Base-by-base conservation (phyloP, 1,140 invertebrate species). In the Zaprionus lachaisei region DNA sequence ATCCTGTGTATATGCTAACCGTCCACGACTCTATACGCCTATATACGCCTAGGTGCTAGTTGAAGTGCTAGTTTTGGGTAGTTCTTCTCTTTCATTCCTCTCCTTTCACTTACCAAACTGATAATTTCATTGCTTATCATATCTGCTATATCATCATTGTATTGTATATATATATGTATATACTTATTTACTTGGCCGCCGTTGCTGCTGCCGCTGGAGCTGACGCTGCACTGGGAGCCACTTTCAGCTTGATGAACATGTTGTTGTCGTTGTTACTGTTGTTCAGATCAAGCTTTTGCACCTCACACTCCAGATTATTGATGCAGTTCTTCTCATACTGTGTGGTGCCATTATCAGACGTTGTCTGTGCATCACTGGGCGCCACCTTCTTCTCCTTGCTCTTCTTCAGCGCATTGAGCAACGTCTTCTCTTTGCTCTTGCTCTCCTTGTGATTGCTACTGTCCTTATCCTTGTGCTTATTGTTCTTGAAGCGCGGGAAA, bases 401-500 rank as follows among this genome's bases (percentile, higher is more conserved):
- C 72, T 92, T 92, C 56, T 92, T 92, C 0, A 92, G 78, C 1
- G 92, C 90, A 81, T 92, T 91, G 3, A 92, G 78, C 26, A 92
- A 67, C n/a, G 91, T 92, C 57, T 92, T 92, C 64, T 92, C 89
- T 79, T 92, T 92, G 71, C 84, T 81, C 44, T 92, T 92, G 51
- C 77, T 71, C 62, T 92, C 91, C 73, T 92, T 92, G 49, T 92
- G 90, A 71, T 87, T 92, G 74, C 66, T 92, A 65, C 68, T 78
- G 26, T 92, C 92, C 74, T 92, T 92, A 49, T 92, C 91, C 73
- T 93, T 93, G 75, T 93, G 76, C 69, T 92, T 93, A 72, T 93
- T 91, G 60, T 93, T 93, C 56, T 93, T 93, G 60, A 93, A 93
- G 38, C 92, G 90, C 74, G 92, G 91, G 77, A 93, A 93, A 63